A percentile compares a stretch with the other conserved stretches of the same genome.
phyloP scores from a whole-genome alignment of 2,797 vertebrate species.

The Etheostoma perlongum region DNA sequence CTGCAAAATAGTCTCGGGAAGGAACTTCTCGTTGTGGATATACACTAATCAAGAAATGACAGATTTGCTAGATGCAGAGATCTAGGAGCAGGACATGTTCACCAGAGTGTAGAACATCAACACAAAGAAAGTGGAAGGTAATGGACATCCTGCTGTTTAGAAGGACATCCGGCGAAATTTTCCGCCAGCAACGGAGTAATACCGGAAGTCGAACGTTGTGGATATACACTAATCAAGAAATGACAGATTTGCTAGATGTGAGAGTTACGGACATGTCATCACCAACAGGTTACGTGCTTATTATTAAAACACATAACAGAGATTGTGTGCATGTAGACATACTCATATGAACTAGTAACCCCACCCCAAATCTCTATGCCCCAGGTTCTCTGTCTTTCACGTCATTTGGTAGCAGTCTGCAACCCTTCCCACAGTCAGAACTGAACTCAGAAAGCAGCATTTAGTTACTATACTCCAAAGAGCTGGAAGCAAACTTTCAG shows the following conservation, averaged over 20 bases:
- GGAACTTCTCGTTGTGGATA: too few relatives aligned
- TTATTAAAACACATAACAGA: neutral
- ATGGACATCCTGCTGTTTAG: too few relatives aligned
- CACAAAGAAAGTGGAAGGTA: too few relatives aligned
- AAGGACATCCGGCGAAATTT: too few relatives aligned
- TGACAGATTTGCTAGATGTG: neutral
- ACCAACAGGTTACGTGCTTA: neutral
- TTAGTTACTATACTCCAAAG: neutral
- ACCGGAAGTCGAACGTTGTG: too few relatives aligned
- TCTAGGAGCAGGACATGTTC: too few relatives aligned
- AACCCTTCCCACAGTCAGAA: neutral
- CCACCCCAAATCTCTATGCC: neutral
- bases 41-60: too few relatives aligned
- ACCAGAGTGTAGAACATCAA: too few relatives aligned
- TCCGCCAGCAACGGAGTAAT: too few relatives aligned
- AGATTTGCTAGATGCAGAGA: too few relatives aligned
- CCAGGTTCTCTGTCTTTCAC: neutral
- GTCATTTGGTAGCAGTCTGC: neutral
- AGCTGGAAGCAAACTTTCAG: neutral
- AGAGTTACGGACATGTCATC: neutral
- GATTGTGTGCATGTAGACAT: constrained; percentile 4
- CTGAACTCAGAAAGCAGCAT: too few relatives aligned
- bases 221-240: neutral
- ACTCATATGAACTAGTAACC: neutral
- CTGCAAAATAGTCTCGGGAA: too few relatives aligned